Evolutionary conservation across 2,113 vertebrate genomes (phyloP), one percentile per base, ranked within the genome.

Genomic region (Ariopsis seemanni): DNA sequence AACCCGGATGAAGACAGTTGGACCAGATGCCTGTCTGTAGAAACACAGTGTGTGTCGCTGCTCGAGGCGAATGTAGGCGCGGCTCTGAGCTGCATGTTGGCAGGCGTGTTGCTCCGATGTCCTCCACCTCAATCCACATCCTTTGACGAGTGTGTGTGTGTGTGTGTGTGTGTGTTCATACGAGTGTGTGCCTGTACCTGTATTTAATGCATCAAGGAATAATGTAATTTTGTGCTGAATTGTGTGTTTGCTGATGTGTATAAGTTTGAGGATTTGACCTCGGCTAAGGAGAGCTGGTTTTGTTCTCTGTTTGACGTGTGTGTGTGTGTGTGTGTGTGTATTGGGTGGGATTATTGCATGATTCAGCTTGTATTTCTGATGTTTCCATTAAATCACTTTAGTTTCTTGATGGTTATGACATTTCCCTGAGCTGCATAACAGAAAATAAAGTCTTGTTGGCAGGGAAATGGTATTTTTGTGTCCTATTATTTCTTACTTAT

Each of bases 291-390:
- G 55, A 63, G 62, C 62, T 63, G 62, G 20, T 25, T 63, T 63
- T 63, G 22, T 63, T 63, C 62, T 63, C 62, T 63, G 9, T 63
- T 22, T 63, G 7, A n/a, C 15, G n/a, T 4, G 15, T 20, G 50
- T 0, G 48, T 34, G 34, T 34, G 34, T 34, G 52, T 77, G 79
- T 79, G n/a, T 58, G 65, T 72, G 30, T 75, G 67, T 57, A 9
- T 20, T 42, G 75, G 58, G n/a, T 22, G 9, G 20, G 67, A 71
- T 83, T 25, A 42, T 34, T 85, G 52, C 34, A 78, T 87, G 84
- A 86, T 84, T 89, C 63, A 89, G 74, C 42, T 72, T 79, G 62
- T 67, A 27, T 14, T 60, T 77, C 22, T 67, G 52, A 89, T 85
- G 50, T 17, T 79, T 84, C 55, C 74, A 80, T 58, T 15, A 58